A percentile compares a stretch with the other conserved stretches of the same genome.
phyloP scores from a whole-genome alignment of 2,888 invertebrate species.

The Habroteleia sp. region DNA sequence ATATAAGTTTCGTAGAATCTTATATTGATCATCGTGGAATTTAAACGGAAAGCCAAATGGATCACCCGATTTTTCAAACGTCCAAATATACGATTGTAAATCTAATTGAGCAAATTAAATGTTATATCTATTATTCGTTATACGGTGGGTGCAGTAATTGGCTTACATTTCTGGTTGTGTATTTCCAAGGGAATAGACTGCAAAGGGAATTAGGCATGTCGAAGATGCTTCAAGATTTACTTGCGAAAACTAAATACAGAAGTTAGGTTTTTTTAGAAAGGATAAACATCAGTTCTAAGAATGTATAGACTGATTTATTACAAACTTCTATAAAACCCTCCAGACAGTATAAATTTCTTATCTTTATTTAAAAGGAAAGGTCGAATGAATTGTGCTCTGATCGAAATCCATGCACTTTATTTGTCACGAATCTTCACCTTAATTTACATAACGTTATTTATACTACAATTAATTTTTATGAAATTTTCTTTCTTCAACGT shows the following conservation, averaged over 20 bases:
- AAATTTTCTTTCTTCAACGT: no score
- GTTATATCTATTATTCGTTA: slow-evolving; percentile 76
- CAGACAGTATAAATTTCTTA: slow-evolving; percentile 35
- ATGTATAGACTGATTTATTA: slow-evolving; percentile 55
- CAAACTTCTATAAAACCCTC: slow-evolving; percentile 36
- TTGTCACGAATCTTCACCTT: not conserved
- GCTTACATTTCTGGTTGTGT: slow-evolving; percentile 58
- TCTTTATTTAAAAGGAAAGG: slow-evolving; percentile 21
- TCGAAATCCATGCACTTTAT: slow-evolving; percentile 20
- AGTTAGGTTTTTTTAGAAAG: slow-evolving; percentile 45
- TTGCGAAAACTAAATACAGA: slow-evolving; percentile 58
- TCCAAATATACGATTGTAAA: slow-evolving; percentile 47
- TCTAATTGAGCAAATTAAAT: slow-evolving; percentile 72
- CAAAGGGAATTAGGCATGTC: slow-evolving; percentile 55
- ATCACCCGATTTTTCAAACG: slow-evolving; percentile 42
- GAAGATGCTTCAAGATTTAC: slow-evolving; percentile 61
- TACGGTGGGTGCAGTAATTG: slow-evolving; percentile 67
- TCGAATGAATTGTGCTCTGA: slow-evolving; percentile 15
- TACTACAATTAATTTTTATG: no score
- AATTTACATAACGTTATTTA: slow-evolving; percentile 6
- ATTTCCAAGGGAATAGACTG: slow-evolving; percentile 57
- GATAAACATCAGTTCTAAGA: slow-evolving; percentile 52
- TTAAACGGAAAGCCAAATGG: slow-evolving; percentile 29
- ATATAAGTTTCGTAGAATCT: slow-evolving; percentile 49
- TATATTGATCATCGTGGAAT: slow-evolving; percentile 49